Conservation (phyloP, 2,113 vertebrate species). For the Fukomys damarensis region DNA sequence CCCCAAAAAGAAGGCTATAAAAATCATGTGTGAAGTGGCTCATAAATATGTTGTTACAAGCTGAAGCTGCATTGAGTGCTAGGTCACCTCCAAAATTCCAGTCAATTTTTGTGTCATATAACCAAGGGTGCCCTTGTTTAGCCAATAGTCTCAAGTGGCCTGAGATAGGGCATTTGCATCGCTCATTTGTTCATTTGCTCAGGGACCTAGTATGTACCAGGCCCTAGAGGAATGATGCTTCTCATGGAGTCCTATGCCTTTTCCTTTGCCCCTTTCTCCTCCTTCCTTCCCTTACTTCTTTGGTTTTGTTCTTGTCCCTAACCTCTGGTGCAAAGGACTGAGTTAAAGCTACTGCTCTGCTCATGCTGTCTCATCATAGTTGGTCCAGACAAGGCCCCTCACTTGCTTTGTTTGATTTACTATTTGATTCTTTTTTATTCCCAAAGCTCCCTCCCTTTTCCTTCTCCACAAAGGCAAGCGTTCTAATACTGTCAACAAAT, state of each 20-base stretch:
- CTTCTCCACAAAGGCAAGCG: background rate
- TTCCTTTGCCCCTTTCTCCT: background rate
- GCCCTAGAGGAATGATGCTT: background rate
- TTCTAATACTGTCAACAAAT: background rate
- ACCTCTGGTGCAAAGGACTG: background rate
- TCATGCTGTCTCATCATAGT: background rate
- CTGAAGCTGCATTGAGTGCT: background rate
- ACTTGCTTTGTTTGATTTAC: background rate
- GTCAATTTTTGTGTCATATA: background rate
- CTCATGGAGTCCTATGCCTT: background rate
- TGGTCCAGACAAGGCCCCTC: background rate
- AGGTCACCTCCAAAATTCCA: background rate
- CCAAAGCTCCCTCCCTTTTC: background rate
- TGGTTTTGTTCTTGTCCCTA: background rate
- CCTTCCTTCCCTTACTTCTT: background rate
- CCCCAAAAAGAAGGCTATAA: background rate
- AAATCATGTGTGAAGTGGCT: background rate
- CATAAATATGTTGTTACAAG: background rate
- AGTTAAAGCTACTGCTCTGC: background rate
- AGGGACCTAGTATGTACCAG: background rate
- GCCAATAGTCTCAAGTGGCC: background rate
- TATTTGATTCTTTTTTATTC: conserved; percentile 4
- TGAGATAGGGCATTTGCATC: background rate
- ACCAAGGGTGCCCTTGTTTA: background rate
- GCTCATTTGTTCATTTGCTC: background rate